phyloP scores from a whole-genome alignment of 2,113 vertebrate species.

The Scomber scombrus region DNA sequence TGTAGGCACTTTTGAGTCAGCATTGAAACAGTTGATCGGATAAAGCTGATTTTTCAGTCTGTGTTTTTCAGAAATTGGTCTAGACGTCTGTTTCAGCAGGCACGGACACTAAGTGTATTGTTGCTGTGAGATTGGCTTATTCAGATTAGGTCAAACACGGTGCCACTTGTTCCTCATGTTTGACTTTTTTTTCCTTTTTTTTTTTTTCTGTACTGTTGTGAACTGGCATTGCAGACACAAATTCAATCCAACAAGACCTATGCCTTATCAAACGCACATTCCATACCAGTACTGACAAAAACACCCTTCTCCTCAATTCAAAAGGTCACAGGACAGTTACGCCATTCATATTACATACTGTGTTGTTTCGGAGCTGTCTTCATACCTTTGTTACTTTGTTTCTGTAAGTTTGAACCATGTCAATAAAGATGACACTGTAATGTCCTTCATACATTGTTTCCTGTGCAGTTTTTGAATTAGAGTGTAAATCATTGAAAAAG shows the following conservation, averaged over 20 bases:
- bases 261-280: constrained; percentile 75
- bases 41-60: constrained; percentile 21
- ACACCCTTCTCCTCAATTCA: constrained; percentile 9
- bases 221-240: neutral
- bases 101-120: constrained; percentile 21
- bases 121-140: constrained; percentile 33
- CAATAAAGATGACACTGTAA: constrained; percentile 71
- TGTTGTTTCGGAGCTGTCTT: constrained; percentile 18
- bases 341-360: constrained; percentile 41
- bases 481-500: neutral
- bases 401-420: constrained; percentile 64
- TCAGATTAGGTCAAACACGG: constrained; percentile 5
- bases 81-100: constrained; percentile 19
- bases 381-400: constrained; percentile 49
- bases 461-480: neutral
- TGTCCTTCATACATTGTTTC: neutral
- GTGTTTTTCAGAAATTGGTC: neutral
- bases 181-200: neutral
- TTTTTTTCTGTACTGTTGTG: neutral
- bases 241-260: constrained; percentile 30
- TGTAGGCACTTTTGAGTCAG: constrained; percentile 9
- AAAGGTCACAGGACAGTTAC: neutral
- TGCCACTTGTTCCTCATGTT: neutral
- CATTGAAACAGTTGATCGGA: constrained; percentile 9
- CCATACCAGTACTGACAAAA: constrained; percentile 33